Conservation (phyloP, 2,888 invertebrate genomes). For the Colostygia pectinataria region DNA sequence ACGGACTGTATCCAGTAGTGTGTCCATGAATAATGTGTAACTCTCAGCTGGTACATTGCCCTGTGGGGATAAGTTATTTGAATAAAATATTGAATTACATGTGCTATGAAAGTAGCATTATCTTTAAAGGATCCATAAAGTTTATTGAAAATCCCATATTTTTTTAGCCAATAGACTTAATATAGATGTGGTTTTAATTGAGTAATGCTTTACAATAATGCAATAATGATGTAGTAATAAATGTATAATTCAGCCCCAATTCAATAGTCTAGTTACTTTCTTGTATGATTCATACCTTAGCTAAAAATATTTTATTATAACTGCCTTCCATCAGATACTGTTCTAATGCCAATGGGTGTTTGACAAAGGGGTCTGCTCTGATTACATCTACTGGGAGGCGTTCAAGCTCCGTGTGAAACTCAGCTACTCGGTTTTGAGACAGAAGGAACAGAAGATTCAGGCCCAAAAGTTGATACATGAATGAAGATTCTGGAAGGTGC, state of each 20-base stretch:
- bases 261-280: too few relatives aligned
- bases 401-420: constrained; percentile 99
- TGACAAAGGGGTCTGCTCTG: constrained; percentile 95
- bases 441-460: constrained; percentile 96
- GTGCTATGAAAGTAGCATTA: too few relatives aligned
- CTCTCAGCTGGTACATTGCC: constrained; percentile 98
- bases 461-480: constrained; percentile 97
- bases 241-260: too few relatives aligned
- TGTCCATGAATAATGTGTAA: constrained; percentile 98
- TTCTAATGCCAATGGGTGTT: constrained; percentile 96
- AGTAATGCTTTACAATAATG: too few relatives aligned
- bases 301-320: constrained; percentile 98
- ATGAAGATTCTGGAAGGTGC: constrained; percentile 94
- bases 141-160: too few relatives aligned
- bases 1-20: constrained; percentile 96
- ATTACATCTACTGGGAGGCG: constrained; percentile 95
- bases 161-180: too few relatives aligned
- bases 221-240: too few relatives aligned
- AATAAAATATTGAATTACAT: constrained; percentile 9
- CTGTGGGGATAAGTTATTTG: constrained; percentile 43
- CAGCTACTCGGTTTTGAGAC: constrained; percentile 97
- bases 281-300: constrained; percentile 82
- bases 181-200: too few relatives aligned
- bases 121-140: too few relatives aligned
- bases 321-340: constrained; percentile 99